Conservation (phyloP, 2,888 invertebrate genomes). For the Plebejus melissa region DNA sequence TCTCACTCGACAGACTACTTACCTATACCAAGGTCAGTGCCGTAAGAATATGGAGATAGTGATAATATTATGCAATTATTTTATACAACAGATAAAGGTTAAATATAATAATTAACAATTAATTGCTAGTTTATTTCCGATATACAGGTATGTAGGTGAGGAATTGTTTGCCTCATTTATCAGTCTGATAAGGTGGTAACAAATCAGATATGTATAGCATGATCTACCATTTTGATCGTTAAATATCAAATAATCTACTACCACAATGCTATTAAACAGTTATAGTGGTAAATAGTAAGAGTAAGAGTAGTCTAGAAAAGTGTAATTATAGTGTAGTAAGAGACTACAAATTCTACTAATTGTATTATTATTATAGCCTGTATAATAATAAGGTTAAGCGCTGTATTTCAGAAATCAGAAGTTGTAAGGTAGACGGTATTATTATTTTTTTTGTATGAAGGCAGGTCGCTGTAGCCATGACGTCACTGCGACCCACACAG, state of each 20-base stretch:
- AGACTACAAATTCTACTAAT: too few relatives aligned
- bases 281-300: too few relatives aligned
- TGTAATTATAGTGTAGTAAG: too few relatives aligned
- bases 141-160: neutral
- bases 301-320: too few relatives aligned
- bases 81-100: neutral
- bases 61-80: neutral
- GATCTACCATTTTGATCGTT: neutral
- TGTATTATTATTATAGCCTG: too few relatives aligned
- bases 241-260: neutral
- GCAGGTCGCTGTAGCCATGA: too few relatives aligned
- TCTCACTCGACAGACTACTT: neutral
- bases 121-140: constrained; percentile 3
- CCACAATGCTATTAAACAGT: too few relatives aligned
- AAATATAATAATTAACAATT: neutral
- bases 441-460: too few relatives aligned
- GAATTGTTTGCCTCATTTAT: neutral
- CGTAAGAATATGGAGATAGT: neutral
- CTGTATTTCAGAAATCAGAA: too few relatives aligned
- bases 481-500: too few relatives aligned
- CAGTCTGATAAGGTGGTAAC: neutral
- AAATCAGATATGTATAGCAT: neutral
- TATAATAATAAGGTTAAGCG: too few relatives aligned
- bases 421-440: too few relatives aligned
- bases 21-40: neutral